phyloP scores from a whole-genome alignment of 2,113 vertebrate genomes.

The Pelecanus crispus region DNA sequence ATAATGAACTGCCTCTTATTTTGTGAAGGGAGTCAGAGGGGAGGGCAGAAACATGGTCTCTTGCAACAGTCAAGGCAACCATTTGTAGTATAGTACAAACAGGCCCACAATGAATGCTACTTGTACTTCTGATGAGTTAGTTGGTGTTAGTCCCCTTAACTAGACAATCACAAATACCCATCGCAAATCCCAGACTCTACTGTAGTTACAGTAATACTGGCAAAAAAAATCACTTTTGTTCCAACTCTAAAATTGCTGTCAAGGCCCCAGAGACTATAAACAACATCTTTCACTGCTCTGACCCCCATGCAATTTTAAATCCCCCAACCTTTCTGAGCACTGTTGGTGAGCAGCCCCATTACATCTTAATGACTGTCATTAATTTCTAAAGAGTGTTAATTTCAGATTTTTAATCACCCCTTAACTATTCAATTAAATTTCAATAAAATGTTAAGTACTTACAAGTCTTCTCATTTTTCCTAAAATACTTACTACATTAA shows the following conservation, averaged over 20 bases:
- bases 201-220: constrained; percentile 70
- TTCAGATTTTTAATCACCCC: constrained; percentile 95
- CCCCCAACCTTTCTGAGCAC: constrained; percentile 85
- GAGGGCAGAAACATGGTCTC: not conserved
- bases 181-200: constrained; percentile 58
- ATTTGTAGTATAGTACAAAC: not conserved
- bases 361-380: constrained; percentile 93
- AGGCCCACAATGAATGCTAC: not conserved
- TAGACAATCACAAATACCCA: constrained; percentile 56
- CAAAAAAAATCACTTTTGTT: constrained; percentile 75
- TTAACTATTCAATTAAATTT: constrained; percentile 94
- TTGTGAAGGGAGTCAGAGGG: constrained; percentile 38
- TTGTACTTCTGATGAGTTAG: not conserved
- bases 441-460: constrained; percentile 89
- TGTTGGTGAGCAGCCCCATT: constrained; percentile 86
- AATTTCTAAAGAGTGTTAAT: constrained; percentile 94
- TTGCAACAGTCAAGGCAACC: not conserved
- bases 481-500: constrained; percentile 86
- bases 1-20: constrained; percentile 72
- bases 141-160: constrained; percentile 1
- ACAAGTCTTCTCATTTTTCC: constrained; percentile 87
- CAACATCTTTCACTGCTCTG: constrained; percentile 85
- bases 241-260: constrained; percentile 77
- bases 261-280: constrained; percentile 81
- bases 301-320: constrained; percentile 87